Evolutionary conservation across 2,113 vertebrate genomes (phyloP).

Genomic region (Oryzias melastigma): DNA sequence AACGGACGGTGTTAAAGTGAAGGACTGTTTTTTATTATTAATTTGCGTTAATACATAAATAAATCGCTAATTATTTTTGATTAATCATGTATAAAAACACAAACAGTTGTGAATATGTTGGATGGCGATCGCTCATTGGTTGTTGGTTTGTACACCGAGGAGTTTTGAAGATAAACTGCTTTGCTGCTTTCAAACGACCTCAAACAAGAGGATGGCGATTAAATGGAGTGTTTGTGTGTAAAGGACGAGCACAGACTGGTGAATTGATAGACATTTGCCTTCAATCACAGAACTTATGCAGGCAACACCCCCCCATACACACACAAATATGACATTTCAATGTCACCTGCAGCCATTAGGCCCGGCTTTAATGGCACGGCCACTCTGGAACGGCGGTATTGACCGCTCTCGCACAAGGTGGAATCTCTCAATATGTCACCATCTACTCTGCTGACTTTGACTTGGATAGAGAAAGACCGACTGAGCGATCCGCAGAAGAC

Average conservation of each 20-base stretch:
- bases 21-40: no score
- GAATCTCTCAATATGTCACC: conserved; percentile 66
- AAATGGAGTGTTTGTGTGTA: conserved; percentile 6
- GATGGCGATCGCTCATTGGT: no score
- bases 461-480: conserved; percentile 56
- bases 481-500: conserved; percentile 49
- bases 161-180: no score
- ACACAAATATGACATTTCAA: conserved; percentile 44
- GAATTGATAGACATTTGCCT: conserved; percentile 25
- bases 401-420: conserved; percentile 51
- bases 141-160: no score
- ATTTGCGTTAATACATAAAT: no score
- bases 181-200: neutral
- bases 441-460: conserved; percentile 54
- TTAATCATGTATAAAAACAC: no score
- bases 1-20: no score
- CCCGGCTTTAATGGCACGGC: conserved; percentile 28
- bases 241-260: conserved; percentile 26
- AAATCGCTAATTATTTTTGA: no score
- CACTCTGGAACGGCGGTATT: conserved; percentile 42
- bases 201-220: conserved; percentile 2
- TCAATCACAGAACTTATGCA: conserved; percentile 19
- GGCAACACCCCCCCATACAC: conserved; percentile 9
- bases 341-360: conserved; percentile 47
- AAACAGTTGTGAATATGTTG: no score